phyloP scores from a whole-genome alignment of 2,113 vertebrate genomes.

The Eurystomus gularis region DNA sequence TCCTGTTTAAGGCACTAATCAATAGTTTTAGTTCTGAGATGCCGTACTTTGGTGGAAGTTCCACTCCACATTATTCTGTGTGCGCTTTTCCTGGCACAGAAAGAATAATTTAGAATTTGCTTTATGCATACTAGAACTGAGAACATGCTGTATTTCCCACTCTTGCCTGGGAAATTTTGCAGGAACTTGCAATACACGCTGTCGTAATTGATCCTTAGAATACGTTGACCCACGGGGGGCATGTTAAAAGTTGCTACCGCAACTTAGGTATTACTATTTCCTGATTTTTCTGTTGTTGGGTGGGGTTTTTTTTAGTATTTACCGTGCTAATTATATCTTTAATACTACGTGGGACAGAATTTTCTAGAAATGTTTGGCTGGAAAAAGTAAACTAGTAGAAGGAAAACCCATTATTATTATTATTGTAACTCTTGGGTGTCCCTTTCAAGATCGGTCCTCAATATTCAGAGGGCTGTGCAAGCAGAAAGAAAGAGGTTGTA shows the following conservation, averaged over 20 bases:
- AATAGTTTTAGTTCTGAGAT: not conserved
- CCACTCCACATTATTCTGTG: too few relatives aligned
- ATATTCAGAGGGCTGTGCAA: not conserved
- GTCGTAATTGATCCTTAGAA: not conserved
- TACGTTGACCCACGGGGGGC: not conserved
- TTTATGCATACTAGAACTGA: not conserved
- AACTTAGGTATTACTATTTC: not conserved
- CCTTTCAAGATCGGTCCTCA: not conserved
- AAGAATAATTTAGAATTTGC: not conserved
- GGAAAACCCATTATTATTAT: not conserved
- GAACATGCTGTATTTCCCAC: not conserved
- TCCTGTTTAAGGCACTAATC: not conserved
- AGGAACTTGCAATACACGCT: not conserved
- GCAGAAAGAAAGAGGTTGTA: not conserved
- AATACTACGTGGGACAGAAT: not conserved
- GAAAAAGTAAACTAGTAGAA: not conserved
- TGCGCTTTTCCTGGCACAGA: not conserved
- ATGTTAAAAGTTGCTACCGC: not conserved
- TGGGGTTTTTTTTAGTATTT: not conserved
- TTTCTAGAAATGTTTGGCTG: not conserved
- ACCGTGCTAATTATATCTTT: not conserved
- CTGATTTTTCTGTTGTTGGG: not conserved
- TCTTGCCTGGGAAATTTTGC: not conserved
- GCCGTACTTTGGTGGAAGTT: not conserved
- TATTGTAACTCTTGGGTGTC: not conserved